A percentile compares a stretch with the other conserved stretches of the same genome.
These are phyloP conservation scores for Mimas tiliae DNA, from an alignment of 2,888 invertebrate genomes.

Conservation along the genomic window DNA sequence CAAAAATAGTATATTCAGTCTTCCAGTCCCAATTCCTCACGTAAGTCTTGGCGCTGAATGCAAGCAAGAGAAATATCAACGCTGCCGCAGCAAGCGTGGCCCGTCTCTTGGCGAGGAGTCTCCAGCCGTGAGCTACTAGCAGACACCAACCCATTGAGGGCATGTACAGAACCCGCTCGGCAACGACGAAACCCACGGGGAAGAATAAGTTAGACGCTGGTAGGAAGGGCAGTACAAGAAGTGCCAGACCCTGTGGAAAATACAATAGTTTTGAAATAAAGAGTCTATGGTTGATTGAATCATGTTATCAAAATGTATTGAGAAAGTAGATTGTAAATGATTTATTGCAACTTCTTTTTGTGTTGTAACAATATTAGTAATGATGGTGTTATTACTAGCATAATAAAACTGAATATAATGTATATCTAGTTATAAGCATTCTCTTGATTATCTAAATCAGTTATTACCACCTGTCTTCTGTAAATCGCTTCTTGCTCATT, in stretches of 20 bases:
- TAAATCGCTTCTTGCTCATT: no score
- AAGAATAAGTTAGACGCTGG: conserved; percentile 99
- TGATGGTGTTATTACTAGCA: no score
- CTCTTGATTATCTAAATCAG: no score
- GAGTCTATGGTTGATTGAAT: background rate
- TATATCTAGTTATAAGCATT: background rate
- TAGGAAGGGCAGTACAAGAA: conserved; percentile 95
- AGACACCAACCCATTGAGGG: conserved; percentile 99
- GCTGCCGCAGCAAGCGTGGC: conserved; percentile 87
- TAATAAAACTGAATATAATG: background rate
- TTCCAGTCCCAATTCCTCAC: conserved; percentile 96
- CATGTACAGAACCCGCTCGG: conserved; percentile 97
- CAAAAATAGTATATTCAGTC: conserved; percentile 96
- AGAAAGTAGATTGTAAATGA: no score
- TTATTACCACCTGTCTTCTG: no score
- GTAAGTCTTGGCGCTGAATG: conserved; percentile 94
- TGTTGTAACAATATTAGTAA: no score
- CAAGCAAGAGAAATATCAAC: conserved; percentile 88
- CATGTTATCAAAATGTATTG: background rate
- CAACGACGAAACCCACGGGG: conserved; percentile 98
- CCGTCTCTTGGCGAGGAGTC: conserved; percentile 86
- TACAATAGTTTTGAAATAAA: background rate
- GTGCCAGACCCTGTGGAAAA: conserved; percentile 89
- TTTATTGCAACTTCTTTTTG: no score
- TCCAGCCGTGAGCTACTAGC: conserved; percentile 94